Evolutionary conservation across 2,113 vertebrate genomes (phyloP), one percentile per base, ranked within the genome.

Genomic region (Boleophthalmus pectinirostris): DNA sequence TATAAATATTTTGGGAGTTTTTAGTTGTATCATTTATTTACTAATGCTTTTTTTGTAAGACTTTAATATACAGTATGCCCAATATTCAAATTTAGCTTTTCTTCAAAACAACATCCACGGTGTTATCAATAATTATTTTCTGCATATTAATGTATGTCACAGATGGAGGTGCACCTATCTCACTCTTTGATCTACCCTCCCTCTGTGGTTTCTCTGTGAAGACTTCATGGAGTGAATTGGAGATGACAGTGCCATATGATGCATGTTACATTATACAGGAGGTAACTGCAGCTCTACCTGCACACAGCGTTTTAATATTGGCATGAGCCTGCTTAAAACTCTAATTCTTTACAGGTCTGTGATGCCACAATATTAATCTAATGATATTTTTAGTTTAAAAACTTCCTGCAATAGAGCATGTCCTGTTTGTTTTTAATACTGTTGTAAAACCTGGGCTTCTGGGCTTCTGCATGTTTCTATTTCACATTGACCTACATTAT

Each of bases 261-360:
- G 92, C 88, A 1, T 94, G 94, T 83, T 92, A 92, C 77, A 77
- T 94, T 23, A 82, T 46, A 29, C 81, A 84, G 66, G 82, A 93
- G 93, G 93, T 94, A 86, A 7, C 23, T 3, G 29, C 60, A 43
- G 23, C 51, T 20, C 10, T 33, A 29, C 5, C 64, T 47, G 33
- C 2, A 0, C 24, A 57, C 14, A 4, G 21, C 38, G 9, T 18
- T 20, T 11, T 23, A 4, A 0, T n/a, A n/a, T 54, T 8, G 15
- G 47, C 35, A 38, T 9, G 5, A 38, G 9, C 10, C 38, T 43
- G 6, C 20, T 20, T 51, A 56, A 24, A 15, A 2, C 13, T 4
- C 54, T 57, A 3, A 24, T 57, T 23, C 12, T 25, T 6, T 51
- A 3, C 15, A 12, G 11, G 21, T 21, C 2, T 12, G 21, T 24